phyloP scores from a whole-genome alignment of 2,888 invertebrate genomes.

The Crioceris asparagi region DNA sequence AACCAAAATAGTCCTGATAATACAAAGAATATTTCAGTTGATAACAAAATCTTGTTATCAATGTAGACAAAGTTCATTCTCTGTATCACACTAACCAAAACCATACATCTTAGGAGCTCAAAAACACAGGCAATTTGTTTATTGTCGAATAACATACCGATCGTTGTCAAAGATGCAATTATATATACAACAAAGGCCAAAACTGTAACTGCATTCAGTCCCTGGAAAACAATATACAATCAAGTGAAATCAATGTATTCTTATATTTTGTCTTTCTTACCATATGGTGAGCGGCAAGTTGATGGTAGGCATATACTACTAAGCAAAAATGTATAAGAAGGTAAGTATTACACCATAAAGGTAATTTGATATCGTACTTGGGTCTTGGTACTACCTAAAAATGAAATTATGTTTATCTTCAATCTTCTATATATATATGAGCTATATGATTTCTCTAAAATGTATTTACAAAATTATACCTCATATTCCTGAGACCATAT shows the following conservation, averaged over 20 bases:
- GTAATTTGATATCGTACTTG: conserved; percentile 57
- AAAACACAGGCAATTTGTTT: conserved; percentile 48
- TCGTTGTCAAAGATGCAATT: conserved; percentile 53
- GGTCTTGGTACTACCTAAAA: conserved; percentile 50
- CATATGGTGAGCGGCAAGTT: conserved; percentile 49
- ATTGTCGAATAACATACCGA: conserved; percentile 63
- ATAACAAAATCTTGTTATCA: conserved; percentile 39
- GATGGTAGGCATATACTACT: conserved; percentile 55
- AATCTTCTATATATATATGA: no score
- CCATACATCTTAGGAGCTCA: conserved; percentile 54
- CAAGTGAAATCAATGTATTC: no score
- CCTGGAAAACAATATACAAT: no score
- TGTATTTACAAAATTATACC: no score
- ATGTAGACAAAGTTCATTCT: conserved; percentile 37
- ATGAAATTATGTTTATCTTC: no score
- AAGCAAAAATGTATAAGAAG: conserved; percentile 55
- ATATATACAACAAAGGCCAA: conserved; percentile 52
- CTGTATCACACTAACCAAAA: conserved; percentile 42
- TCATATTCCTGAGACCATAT: no score
- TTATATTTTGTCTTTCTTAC: conserved; percentile 37
- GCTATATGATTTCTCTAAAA: no score
- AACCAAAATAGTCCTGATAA: conserved; percentile 54
- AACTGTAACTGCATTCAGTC: conserved; percentile 48
- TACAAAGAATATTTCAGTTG: conserved; percentile 47
- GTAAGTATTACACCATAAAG: conserved; percentile 58